phyloP scores from a whole-genome alignment of 2,113 vertebrate species.

The Cynocephalus volans region DNA sequence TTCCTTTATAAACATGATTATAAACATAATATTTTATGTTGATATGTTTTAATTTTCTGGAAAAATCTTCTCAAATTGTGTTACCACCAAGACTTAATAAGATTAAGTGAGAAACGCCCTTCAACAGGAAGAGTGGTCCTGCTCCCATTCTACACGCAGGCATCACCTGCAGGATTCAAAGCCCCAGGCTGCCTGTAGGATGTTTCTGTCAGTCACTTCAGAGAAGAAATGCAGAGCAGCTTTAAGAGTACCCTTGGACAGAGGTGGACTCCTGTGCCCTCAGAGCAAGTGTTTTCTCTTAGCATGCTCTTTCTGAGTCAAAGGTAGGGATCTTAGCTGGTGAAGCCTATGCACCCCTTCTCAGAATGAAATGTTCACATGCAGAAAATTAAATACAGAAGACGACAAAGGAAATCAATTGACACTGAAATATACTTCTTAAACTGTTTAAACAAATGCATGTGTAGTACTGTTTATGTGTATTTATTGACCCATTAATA shows the following conservation, averaged over 20 bases:
- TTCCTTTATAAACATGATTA: not conserved
- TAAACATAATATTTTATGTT: not conserved
- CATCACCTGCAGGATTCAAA: not conserved
- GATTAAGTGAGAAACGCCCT: not conserved
- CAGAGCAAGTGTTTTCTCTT: not conserved
- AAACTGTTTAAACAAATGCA: not conserved
- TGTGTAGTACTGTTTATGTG: not conserved
- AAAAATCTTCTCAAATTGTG: not conserved
- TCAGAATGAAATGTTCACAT: not conserved
- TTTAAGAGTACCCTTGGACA: not conserved
- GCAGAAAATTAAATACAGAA: slow-evolving; percentile 5
- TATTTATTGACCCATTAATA: not conserved
- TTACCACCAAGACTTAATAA: not conserved
- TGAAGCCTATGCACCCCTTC: not conserved
- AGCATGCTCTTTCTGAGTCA: not conserved
- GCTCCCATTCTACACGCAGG: not conserved
- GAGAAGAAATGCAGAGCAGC: not conserved
- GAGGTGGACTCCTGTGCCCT: accelerated
- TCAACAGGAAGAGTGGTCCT: not conserved
- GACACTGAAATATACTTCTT: not conserved
- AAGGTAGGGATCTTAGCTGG: not conserved
- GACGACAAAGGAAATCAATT: not conserved
- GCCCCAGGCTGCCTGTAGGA: not conserved
- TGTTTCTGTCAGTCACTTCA: not conserved
- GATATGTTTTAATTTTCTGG: not conserved